Evolutionary conservation across 2,797 vertebrate genomes (phyloP).

Genomic region (Crocodylus rhombifer): DNA sequence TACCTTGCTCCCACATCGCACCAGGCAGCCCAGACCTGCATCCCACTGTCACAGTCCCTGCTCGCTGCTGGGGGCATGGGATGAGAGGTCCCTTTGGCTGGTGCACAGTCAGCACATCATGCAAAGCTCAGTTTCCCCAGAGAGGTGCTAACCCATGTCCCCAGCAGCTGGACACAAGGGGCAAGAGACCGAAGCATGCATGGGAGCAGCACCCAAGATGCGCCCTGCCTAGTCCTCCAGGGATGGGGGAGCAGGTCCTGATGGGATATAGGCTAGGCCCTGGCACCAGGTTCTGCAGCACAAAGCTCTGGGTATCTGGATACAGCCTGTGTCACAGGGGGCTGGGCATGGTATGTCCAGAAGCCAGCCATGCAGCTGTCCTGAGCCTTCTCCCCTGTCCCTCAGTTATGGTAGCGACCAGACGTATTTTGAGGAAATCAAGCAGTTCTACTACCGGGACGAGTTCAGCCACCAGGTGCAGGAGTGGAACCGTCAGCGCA

Average conservation of each 20-base stretch:
- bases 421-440: conserved; percentile 99
- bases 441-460: conserved; percentile 99
- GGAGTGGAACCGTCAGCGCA: conserved; percentile 98
- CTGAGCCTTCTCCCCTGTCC: not conserved
- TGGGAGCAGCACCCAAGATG: not conserved
- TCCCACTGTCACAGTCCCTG: not conserved
- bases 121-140: too few relatives aligned
- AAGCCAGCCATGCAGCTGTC: too few relatives aligned
- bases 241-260: not conserved
- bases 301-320: not conserved
- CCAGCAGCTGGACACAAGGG: too few relatives aligned
- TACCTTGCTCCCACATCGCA: not conserved
- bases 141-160: too few relatives aligned
- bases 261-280: not conserved
- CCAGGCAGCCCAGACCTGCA: not conserved
- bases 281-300: not conserved
- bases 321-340: not conserved
- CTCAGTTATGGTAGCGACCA: conserved; percentile 90
- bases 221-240: not conserved
- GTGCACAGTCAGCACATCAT: too few relatives aligned
- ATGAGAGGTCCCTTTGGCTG: too few relatives aligned
- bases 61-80: too few relatives aligned
- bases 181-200: too few relatives aligned
- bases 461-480: conserved; percentile 99
- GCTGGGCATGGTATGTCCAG: too few relatives aligned